Base-by-base conservation (phyloP, 2,888 invertebrate species). In the Diarsia dahlii region DNA sequence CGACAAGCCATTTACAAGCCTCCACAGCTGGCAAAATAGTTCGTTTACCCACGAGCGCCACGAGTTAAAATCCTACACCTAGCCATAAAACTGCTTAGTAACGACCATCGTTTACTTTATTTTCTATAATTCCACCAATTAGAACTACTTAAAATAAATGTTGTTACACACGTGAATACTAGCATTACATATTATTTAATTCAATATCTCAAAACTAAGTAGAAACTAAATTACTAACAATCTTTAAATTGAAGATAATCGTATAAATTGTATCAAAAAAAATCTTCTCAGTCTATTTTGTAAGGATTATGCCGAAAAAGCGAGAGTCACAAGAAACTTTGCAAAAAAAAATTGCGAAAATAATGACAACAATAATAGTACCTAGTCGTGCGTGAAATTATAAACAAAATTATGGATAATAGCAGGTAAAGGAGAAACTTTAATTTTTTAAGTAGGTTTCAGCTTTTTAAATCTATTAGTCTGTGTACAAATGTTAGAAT, bases 391-490 rank as follows among this genome's bases (percentile, higher is more conserved):
- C 45, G 74, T 76, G 66, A 83, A 82, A 85, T 84, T 62, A 45
- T 83, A 74, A 79, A 76, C 63, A 50, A 73, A 84, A 86, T 86
- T 84, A 80, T 63, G 23, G 66, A 67, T 84, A 86, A 77, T 80
- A 4, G 39, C 34, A 1, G 34, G 20, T 18, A 10, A 54, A 48
- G 39, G 65, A 73, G 71, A 76, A 83, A 84, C 74, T 64, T 64
- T 0, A 63, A 48, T n/a, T 46, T 71, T 74, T 50, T 34, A 77
- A 67, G 62, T 70, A 58, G 58, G 15, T n/a, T 34, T 63, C n/a
- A 56, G 39, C 60, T 62, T 81, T 83, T 69, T 62, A 83, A 76
- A 82, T 64, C 67, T 79, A 68, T 76, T 76, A 58, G 46, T 63
- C 28, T 66, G 34, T 62, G 39, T 76, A 54, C 54, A 54, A 72